phyloP scores from a whole-genome alignment of 2,888 invertebrate species.

The Campaea margaritaria region DNA sequence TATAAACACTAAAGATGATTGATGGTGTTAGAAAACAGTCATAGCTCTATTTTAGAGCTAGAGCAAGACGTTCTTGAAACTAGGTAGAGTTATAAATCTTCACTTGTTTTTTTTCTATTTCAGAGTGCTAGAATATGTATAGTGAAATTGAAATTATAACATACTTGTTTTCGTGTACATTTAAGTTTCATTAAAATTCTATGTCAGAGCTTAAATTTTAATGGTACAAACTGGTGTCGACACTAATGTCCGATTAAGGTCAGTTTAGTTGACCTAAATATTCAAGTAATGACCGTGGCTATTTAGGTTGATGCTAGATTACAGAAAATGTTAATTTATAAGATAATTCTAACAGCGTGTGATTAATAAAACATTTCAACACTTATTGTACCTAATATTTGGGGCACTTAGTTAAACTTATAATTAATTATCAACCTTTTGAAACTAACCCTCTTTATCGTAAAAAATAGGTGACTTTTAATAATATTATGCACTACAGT shows the following conservation, averaged over 20 bases:
- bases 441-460: too few species aligned
- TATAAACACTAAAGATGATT: neutral
- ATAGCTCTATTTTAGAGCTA: neutral
- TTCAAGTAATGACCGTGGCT: slow-evolving; percentile 5
- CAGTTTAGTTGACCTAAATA: slow-evolving; percentile 13
- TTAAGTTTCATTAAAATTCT: slow-evolving; percentile 3
- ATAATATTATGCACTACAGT: too few species aligned
- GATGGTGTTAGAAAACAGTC: neutral
- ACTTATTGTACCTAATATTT: neutral
- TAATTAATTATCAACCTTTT: neutral
- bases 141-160: too few species aligned
- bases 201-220: slow-evolving; percentile 6
- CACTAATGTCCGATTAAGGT: slow-evolving; percentile 14
- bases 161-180: neutral
- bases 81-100: neutral
- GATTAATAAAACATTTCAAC: slow-evolving; percentile 6
- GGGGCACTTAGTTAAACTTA: neutral
- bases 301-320: slow-evolving; percentile 3
- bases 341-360: neutral
- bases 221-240: slow-evolving; percentile 1
- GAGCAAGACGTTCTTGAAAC: neutral
- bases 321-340: slow-evolving; percentile 9
- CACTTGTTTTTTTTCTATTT: too few species aligned
- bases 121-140: too few species aligned
- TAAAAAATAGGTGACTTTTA: too few species aligned